phyloP scores from a whole-genome alignment of 1,140 invertebrate species.

The Aphelinus atriplicis region DNA sequence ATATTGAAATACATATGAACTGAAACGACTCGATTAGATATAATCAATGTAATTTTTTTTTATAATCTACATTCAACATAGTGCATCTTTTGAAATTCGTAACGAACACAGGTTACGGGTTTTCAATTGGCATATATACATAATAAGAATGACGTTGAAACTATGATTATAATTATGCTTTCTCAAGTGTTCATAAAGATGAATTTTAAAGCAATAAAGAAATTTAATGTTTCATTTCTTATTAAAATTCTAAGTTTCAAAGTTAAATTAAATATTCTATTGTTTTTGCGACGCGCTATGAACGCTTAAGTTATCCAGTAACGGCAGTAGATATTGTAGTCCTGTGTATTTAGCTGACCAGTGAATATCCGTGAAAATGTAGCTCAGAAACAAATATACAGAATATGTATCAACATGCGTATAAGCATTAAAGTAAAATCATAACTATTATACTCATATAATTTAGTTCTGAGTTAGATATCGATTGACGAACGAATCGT shows the following conservation, averaged over 20 bases:
- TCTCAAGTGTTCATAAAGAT: slow-evolving; percentile 10
- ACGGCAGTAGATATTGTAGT: slow-evolving; percentile 23
- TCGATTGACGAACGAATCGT: no score
- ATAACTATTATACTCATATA: neutral
- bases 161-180: neutral
- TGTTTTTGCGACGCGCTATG: slow-evolving; percentile 13
- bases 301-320: slow-evolving; percentile 24
- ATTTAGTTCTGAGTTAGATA: no score
- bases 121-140: slow-evolving; percentile 20
- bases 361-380: slow-evolving; percentile 1
- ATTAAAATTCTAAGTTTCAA: no score
- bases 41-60: neutral
- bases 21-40: neutral
- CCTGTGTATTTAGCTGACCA: slow-evolving; percentile 13
- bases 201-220: neutral
- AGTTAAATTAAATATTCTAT: slow-evolving; percentile 24
- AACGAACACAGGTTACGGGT: slow-evolving; percentile 9
- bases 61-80: slow-evolving; percentile 6
- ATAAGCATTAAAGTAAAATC: neutral
- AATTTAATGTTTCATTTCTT: no score
- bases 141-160: slow-evolving; percentile 12
- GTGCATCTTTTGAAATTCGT: neutral
- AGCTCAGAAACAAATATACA: neutral
- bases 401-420: neutral
- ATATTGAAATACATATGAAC: slow-evolving; percentile 17